Percentiles rank a stretch among this genome's conserved stretches.
Evolutionary conservation across 2,113 vertebrate genomes (phyloP).

Genomic region (Prionailurus viverrinus): DNA sequence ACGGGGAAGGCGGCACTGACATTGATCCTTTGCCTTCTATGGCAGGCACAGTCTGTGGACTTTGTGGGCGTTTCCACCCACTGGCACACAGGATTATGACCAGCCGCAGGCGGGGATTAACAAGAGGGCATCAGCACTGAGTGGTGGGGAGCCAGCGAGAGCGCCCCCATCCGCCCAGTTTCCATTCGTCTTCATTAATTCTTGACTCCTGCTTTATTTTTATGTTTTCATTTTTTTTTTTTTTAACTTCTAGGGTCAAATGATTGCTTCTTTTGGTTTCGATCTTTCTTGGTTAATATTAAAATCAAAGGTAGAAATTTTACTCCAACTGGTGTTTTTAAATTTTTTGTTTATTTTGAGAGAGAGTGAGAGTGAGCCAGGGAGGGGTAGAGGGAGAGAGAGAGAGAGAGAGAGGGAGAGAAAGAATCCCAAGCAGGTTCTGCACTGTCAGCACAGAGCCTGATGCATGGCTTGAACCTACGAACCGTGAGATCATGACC

Average conservation of each 20-base stretch:
- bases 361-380: too few species aligned
- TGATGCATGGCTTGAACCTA: too few species aligned
- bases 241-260: neutral
- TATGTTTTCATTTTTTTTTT: neutral
- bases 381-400: too few species aligned
- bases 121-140: neutral
- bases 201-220: neutral
- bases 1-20: rapidly evolving
- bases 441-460: too few species aligned
- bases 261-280: neutral
- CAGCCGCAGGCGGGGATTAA: neutral
- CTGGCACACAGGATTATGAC: neutral
- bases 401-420: too few species aligned
- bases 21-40: neutral
- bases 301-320: neutral
- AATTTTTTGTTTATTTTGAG: too few species aligned
- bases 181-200: neutral
- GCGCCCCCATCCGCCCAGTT: neutral
- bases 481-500: too few species aligned
- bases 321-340: too few species aligned
- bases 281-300: neutral
- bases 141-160: neutral
- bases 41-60: neutral
- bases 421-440: too few species aligned
- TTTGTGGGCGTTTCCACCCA: neutral